A percentile compares a stretch with the other conserved stretches of the same genome.
phyloP scores from a whole-genome alignment of 2,888 invertebrate genomes.

The Drosophila mimica region DNA sequence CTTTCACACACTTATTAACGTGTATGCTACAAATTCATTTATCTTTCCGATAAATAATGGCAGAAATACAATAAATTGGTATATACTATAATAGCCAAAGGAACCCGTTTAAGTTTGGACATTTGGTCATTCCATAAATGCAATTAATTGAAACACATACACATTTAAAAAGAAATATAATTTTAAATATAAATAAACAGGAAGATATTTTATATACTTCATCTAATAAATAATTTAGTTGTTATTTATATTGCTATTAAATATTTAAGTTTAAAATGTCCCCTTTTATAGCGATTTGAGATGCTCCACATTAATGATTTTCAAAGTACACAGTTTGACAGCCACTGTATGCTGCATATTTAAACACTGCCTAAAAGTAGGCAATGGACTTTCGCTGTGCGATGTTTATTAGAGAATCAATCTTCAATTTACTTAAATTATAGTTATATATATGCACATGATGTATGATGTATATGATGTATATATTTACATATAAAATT shows the following conservation, averaged over 20 bases:
- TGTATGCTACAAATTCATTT: neutral
- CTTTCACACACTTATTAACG: neutral
- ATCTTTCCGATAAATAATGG: neutral
- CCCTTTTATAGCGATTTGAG: neutral
- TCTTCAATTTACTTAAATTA: neutral
- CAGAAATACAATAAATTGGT: neutral
- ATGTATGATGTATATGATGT: neutral
- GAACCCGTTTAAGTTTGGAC: rapidly evolving
- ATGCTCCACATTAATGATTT: neutral
- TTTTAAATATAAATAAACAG: neutral
- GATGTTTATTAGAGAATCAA: neutral
- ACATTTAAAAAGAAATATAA: neutral
- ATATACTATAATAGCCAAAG: neutral
- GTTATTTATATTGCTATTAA: rapidly evolving
- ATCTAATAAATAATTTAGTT: rapidly evolving
- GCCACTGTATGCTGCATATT: neutral
- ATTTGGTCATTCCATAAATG: neutral
- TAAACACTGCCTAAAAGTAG: conserved; percentile 24
- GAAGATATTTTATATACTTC: neutral
- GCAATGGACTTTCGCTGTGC: neutral
- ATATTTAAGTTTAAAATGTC: too few species aligned
- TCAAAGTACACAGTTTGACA: conserved; percentile 14
- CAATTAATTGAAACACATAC: too few species aligned
- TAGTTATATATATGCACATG: too few species aligned
- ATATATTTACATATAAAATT: neutral